phyloP scores from a whole-genome alignment of 2,888 invertebrate species.

The Eupithecia tripunctaria region DNA sequence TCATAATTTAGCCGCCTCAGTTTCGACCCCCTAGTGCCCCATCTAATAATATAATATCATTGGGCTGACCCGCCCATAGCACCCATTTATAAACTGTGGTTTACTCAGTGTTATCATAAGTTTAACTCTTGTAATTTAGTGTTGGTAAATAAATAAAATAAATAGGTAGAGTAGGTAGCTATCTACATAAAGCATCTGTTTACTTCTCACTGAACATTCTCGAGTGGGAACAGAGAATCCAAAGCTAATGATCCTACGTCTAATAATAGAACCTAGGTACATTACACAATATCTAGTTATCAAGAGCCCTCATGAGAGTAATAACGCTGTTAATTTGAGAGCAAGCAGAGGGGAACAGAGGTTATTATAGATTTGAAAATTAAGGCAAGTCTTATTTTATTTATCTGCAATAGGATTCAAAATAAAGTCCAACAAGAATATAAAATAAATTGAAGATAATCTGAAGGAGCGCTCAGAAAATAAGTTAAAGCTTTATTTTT shows the following conservation, averaged over 20 bases:
- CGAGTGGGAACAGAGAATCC: neutral
- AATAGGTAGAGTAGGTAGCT: neutral
- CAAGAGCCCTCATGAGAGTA: neutral
- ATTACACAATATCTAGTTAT: conserved; percentile 1
- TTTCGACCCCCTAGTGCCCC: no score
- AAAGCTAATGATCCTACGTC: neutral
- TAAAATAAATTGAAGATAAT: neutral
- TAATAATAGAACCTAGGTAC: neutral
- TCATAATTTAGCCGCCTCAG: no score
- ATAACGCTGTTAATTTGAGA: neutral
- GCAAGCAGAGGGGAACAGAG: neutral
- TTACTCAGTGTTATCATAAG: no score
- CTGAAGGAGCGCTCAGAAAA: neutral
- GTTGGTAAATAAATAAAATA: no score
- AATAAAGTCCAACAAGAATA: neutral
- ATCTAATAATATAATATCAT: no score
- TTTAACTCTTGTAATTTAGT: no score
- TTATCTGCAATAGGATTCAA: neutral
- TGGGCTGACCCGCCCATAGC: no score
- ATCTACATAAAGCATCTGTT: neutral
- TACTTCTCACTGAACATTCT: neutral
- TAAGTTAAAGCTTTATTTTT: neutral
- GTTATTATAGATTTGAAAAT: neutral
- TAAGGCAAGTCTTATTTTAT: neutral
- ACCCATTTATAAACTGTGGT: no score